Conservation (phyloP, 2,888 invertebrate genomes). For the Onchidella celtica region DNA sequence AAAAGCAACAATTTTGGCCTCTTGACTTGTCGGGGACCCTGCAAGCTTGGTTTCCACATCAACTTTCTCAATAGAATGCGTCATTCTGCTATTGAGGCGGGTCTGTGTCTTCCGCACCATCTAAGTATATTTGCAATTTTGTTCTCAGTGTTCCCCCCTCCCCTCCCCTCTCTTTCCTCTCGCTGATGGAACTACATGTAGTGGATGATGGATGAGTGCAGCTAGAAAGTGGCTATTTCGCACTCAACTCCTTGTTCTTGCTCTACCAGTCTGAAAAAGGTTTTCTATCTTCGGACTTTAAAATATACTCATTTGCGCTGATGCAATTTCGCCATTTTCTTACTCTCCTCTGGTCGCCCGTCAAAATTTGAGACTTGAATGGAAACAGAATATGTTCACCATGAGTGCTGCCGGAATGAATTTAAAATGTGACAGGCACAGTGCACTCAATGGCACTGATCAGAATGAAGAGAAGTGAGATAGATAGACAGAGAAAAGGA, state of each 20-base stretch:
- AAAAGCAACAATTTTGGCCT: constrained; percentile 53
- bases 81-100: constrained; percentile 25
- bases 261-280: background rate
- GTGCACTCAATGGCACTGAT: too few species aligned
- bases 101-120: background rate
- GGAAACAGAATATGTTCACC: too few species aligned
- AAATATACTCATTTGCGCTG: background rate
- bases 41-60: constrained; percentile 23
- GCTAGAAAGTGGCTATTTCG: background rate
- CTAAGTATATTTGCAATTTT: constrained; percentile 37
- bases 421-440: too few species aligned
- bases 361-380: too few species aligned
- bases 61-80: constrained; percentile 21
- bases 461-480: too few species aligned
- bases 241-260: background rate
- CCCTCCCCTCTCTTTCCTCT: too few species aligned
- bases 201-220: background rate
- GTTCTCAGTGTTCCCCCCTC: too few species aligned
- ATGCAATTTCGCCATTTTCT: background rate
- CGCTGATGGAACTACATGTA: background rate
- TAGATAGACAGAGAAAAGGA: too few species aligned
- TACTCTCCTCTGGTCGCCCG: too few species aligned
- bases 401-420: too few species aligned
- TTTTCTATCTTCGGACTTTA: background rate
- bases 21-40: constrained; percentile 42